Evolutionary conservation across 2,888 invertebrate species (phyloP), one percentile per base, ranked within the genome.

Genomic region (Cloeon dipterum): DNA sequence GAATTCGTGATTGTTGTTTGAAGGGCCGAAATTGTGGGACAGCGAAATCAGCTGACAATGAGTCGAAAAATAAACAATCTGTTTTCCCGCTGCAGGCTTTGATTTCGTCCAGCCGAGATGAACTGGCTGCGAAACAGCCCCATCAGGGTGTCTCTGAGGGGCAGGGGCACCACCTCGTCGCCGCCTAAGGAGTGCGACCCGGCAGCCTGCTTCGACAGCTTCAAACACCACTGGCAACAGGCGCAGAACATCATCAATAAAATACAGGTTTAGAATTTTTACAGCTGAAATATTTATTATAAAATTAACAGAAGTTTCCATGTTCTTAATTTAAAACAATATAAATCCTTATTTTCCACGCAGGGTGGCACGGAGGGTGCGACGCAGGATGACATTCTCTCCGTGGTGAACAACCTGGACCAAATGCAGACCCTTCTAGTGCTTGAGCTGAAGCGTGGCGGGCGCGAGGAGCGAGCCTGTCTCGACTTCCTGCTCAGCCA

Each of bases 161-260:
- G 69, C 47, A 67, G 68, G 49, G 56, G 66, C 39, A 66, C 70
- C 36, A 63, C 72, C 26, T 73, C 72, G 47, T 70, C 74, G 8
- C 68, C 72, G 4, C 69, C 71, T 7, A 60, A 61, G 42, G 74
- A 75, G 52, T 75, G 74, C 48, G 85, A 86, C 59, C 81, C 85
- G 0, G 75, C 79, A 37, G 89, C 89, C 5, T 88, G 88, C 57
- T 83, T 81, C 52, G 85, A 81, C 55, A 88, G 88, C 50, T 89
- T 89, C 59, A 76, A 78, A 54, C 82, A 82, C 54, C 91, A 91
- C 55, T 91, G 91, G 88, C 81, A 85, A 50, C 89, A 91, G 55
- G 82, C 81, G 2, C 61, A 71, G 49, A 82, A 83, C 45, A 83
- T 89, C 40, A 83, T 89, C 47, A 61, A 68, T 44, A 68, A 73